These are phyloP conservation scores for Cynopterus sphinx DNA, from an alignment of 2,797 vertebrate genomes.

Conservation along the genomic window DNA sequence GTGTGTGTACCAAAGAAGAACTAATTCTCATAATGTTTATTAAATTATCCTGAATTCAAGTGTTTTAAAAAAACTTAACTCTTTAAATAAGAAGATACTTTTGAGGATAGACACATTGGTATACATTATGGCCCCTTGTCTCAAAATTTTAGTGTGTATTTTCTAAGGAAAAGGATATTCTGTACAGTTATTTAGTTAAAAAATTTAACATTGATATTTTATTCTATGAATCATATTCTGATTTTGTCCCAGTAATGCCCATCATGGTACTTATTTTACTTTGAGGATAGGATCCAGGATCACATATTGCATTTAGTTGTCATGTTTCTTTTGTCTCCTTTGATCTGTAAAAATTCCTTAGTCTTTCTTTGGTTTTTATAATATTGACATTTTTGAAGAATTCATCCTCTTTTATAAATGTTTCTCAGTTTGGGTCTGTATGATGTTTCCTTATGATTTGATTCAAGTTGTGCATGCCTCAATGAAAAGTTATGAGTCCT, in stretches of 20 bases:
- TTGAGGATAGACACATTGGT: background rate
- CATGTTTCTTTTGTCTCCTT: background rate
- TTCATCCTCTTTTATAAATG: background rate
- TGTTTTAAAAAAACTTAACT: background rate
- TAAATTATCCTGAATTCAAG: background rate
- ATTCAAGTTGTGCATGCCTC: slow-evolving; percentile 21
- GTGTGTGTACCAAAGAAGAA: background rate
- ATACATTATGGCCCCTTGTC: background rate
- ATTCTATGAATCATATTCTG: background rate
- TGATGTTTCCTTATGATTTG: background rate
- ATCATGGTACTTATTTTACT: background rate
- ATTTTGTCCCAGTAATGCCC: background rate
- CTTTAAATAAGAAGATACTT: background rate
- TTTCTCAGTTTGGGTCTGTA: background rate
- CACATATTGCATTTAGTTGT: background rate
- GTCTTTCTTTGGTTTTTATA: background rate
- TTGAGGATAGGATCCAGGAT: background rate
- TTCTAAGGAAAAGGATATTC: background rate
- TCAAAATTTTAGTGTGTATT: background rate
- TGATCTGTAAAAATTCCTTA: background rate
- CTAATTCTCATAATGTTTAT: background rate
- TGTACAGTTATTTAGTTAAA: background rate
- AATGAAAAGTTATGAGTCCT: background rate
- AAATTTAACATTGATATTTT: background rate
- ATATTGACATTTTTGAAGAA: background rate